Conservation (phyloP, 2,797 vertebrate genomes). For the Cetoscarus ocellatus region DNA sequence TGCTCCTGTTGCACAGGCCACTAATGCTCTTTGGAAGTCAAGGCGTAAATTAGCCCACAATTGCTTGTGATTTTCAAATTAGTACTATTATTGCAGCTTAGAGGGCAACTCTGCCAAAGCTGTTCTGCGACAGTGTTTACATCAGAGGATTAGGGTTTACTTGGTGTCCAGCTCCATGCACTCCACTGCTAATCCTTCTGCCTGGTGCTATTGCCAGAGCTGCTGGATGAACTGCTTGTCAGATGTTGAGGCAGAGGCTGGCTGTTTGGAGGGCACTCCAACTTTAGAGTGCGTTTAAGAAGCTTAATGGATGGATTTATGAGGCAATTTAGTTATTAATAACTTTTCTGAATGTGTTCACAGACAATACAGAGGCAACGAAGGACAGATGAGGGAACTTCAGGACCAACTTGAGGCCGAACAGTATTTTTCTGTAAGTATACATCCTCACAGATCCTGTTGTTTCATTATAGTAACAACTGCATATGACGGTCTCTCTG, state of each 20-base stretch:
- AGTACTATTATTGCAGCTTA: conserved; percentile 78
- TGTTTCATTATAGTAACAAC: no score
- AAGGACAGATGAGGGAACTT: conserved; percentile 99
- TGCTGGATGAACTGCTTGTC: conserved; percentile 5
- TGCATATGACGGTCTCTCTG: not conserved
- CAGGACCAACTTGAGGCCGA: conserved; percentile 99
- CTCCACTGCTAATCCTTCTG: conserved; percentile 65
- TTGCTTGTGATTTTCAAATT: conserved; percentile 71
- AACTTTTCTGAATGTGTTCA: conserved; percentile 18
- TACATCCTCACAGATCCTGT: not conserved
- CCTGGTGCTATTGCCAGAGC: conserved; percentile 24
- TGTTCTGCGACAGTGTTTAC: conserved; percentile 72
- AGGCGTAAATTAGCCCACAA: conserved; percentile 65
- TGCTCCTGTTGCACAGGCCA: conserved; percentile 10
- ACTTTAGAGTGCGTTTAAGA: not conserved
- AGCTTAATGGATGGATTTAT: not conserved
- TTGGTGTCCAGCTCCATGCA: conserved; percentile 57
- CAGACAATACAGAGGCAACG: conserved; percentile 98
- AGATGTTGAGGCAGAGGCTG: conserved; percentile 19
- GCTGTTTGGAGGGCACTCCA: conserved; percentile 10
- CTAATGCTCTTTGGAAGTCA: conserved; percentile 78
- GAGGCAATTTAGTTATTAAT: not conserved
- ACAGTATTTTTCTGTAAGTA: conserved; percentile 98
- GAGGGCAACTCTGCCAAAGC: conserved; percentile 64
- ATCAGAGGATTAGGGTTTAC: conserved; percentile 76